Conservation (phyloP, 2,797 vertebrate genomes). For the Allobates femoralis region DNA sequence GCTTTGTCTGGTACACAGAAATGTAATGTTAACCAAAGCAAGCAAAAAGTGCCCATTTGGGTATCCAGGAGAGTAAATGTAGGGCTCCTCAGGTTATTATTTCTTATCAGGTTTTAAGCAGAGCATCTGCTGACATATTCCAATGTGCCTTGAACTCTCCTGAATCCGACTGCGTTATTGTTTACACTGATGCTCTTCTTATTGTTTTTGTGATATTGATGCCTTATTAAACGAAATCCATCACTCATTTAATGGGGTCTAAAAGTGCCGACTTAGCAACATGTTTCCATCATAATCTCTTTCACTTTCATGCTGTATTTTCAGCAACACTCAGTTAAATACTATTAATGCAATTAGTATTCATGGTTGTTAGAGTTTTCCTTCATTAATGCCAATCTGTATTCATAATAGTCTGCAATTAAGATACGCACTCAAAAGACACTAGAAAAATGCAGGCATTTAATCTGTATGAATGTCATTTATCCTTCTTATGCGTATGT, state of each 20-base stretch:
- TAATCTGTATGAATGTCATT: background rate
- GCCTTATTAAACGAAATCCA: conserved; percentile 8
- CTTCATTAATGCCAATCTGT: conserved; percentile 45
- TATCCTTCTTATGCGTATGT: background rate
- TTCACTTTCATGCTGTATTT: conserved; percentile 43
- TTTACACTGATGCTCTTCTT: conserved; percentile 34
- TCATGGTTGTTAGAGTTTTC: conserved; percentile 30
- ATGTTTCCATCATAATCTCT: conserved; percentile 19
- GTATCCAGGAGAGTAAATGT: background rate
- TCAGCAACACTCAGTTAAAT: conserved; percentile 53
- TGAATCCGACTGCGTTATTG: conserved; percentile 13
- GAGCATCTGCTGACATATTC: background rate
- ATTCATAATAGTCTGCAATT: conserved; percentile 38
- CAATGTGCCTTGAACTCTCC: conserved; percentile 33
- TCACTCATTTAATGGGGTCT: background rate
- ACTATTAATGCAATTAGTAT: conserved; percentile 50
- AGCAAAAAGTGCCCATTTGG: background rate
- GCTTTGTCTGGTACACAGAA: background rate
- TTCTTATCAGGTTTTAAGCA: background rate
- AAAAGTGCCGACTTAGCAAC: background rate
- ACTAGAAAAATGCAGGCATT: conserved; percentile 28
- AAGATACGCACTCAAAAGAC: conserved; percentile 42
- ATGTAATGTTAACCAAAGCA: background rate
- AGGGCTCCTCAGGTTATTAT: conserved; percentile 3
- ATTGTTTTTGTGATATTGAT: conserved; percentile 17